These are phyloP conservation scores for Coleophora flavipennella DNA, from an alignment of 2,888 invertebrate species.

Conservation along the genomic window DNA sequence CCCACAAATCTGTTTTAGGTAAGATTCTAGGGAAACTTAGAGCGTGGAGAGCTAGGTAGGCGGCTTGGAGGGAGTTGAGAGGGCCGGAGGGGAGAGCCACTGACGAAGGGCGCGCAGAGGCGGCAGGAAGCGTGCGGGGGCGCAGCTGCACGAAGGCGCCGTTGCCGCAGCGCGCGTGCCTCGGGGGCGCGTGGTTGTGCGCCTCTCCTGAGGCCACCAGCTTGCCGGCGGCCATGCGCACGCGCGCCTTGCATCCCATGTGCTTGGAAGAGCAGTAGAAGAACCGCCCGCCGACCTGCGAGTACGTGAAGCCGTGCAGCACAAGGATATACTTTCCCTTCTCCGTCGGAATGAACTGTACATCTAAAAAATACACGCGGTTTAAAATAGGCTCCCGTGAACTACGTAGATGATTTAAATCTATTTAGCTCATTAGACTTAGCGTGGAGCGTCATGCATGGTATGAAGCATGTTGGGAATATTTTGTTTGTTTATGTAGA, in stretches of 20 bases:
- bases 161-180: conserved; percentile 63
- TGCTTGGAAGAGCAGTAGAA: conserved; percentile 68
- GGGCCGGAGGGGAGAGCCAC: conserved; percentile 32
- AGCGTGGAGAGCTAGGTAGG: conserved; percentile 49
- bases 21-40: conserved; percentile 53
- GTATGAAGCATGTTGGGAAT: too few species aligned
- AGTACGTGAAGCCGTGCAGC: conserved; percentile 60
- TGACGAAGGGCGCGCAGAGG: conserved; percentile 20
- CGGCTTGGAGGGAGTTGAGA: conserved; percentile 38
- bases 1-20: conserved; percentile 61
- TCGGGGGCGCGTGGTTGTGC: conserved; percentile 61
- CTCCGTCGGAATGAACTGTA: conserved; percentile 67
- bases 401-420: too few species aligned
- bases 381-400: too few species aligned
- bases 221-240: conserved; percentile 49
- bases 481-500: too few species aligned
- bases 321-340: conserved; percentile 64
- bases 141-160: conserved; percentile 63
- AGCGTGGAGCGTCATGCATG: too few species aligned
- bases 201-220: conserved; percentile 53
- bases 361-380: conserved; percentile 41
- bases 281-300: conserved; percentile 64
- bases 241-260: conserved; percentile 60
- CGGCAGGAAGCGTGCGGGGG: conserved; percentile 35
- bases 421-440: too few species aligned